phyloP scores from a whole-genome alignment of 2,888 invertebrate species.

The Acleris sparsana region DNA sequence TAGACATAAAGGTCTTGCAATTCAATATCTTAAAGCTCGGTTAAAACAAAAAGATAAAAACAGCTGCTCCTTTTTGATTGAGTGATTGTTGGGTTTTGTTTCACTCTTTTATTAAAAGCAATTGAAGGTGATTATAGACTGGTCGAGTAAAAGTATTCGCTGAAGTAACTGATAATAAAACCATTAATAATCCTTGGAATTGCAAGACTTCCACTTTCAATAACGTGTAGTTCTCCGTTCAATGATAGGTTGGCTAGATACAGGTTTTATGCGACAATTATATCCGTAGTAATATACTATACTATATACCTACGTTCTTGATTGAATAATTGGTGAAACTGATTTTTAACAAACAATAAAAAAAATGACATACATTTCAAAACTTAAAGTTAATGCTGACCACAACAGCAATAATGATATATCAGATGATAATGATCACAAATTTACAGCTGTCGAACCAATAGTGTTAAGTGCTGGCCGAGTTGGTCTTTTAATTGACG shows the following conservation, averaged over 20 bases:
- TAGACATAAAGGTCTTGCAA: constrained; percentile 43
- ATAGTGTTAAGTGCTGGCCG: constrained; percentile 42
- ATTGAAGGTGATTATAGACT: constrained; percentile 66
- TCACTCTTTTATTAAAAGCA: constrained; percentile 64
- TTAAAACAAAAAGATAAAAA: constrained; percentile 51
- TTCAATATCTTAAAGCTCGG: constrained; percentile 40
- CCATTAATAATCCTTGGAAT: constrained; percentile 3
- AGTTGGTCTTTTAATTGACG: constrained; percentile 49
- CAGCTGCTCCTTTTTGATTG: constrained; percentile 55
- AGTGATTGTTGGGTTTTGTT: constrained; percentile 58
- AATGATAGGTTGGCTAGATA: too few relatives aligned
- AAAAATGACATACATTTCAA: too few relatives aligned
- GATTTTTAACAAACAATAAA: too few relatives aligned
- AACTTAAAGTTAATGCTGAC: not conserved
- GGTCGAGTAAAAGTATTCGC: constrained; percentile 36
- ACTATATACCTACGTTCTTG: too few relatives aligned
- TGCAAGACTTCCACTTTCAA: not conserved
- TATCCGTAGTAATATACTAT: too few relatives aligned
- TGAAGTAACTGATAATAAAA: constrained; percentile 11
- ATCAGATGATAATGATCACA: constrained; percentile 13
- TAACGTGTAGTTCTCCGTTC: not conserved
- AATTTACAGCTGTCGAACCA: constrained; percentile 39
- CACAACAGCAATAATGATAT: not conserved
- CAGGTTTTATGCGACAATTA: too few relatives aligned
- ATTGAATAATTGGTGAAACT: too few relatives aligned